Evolutionary conservation across 2,113 vertebrate species (phyloP).

Genomic region (Trichomycterus rosablanca): DNA sequence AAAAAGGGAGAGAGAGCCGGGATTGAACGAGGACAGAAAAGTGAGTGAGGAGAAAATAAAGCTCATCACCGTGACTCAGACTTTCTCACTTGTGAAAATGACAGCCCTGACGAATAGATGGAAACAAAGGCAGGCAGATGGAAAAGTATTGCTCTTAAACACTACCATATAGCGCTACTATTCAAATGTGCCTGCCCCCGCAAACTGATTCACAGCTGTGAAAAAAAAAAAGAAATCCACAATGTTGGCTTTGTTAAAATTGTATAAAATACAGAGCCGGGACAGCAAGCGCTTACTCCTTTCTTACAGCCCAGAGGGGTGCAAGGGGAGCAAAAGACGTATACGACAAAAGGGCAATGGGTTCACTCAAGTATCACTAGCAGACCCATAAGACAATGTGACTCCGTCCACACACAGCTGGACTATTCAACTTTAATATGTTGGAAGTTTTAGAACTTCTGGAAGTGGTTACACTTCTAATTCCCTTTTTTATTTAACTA

Average conservation of each 20-base stretch:
- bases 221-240: slow-evolving; percentile 32
- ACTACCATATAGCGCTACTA: slow-evolving; percentile 35
- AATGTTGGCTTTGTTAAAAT: slow-evolving; percentile 49
- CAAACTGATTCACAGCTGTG: slow-evolving; percentile 36
- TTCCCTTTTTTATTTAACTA: no score
- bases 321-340: slow-evolving; percentile 39
- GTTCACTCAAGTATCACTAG: slow-evolving; percentile 42
- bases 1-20: neutral
- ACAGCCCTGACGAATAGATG: slow-evolving; percentile 16
- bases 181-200: slow-evolving; percentile 34
- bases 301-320: slow-evolving; percentile 45
- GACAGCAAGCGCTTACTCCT: slow-evolving; percentile 37
- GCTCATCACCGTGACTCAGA: slow-evolving; percentile 29
- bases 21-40: neutral
- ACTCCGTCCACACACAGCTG: slow-evolving; percentile 29
- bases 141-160: slow-evolving; percentile 32
- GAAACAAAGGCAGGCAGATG: slow-evolving; percentile 25
- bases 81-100: slow-evolving; percentile 28
- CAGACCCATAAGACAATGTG: slow-evolving; percentile 29
- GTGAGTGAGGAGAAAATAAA: slow-evolving; percentile 16
- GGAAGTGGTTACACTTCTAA: neutral
- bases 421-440: slow-evolving; percentile 28
- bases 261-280: slow-evolving; percentile 47
- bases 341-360: slow-evolving; percentile 44
- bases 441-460: slow-evolving; percentile 8